Conservation (phyloP, 2,113 vertebrate species). For the Urocolius indicus region DNA sequence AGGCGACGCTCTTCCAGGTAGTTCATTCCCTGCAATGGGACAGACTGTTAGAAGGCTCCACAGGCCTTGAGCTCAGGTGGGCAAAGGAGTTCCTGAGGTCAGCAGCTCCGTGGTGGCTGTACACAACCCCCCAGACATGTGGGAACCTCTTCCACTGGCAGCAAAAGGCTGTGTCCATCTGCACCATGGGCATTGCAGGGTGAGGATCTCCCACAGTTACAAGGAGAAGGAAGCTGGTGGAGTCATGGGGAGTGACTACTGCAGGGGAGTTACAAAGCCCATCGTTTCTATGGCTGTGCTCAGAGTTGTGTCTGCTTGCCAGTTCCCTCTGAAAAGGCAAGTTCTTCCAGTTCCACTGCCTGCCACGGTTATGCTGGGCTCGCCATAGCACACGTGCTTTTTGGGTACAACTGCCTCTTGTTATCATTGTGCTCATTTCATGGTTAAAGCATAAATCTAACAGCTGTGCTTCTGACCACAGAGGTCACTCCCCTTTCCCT, state of each 20-base stretch:
- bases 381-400: not conserved
- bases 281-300: not conserved
- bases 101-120: not conserved
- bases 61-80: rapidly evolving
- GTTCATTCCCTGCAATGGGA: conserved; percentile 87
- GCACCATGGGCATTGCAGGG: not conserved
- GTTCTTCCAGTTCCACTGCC: not conserved
- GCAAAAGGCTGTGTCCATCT: not conserved
- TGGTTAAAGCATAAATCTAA: not conserved
- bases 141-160: not conserved
- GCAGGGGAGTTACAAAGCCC: too few species aligned
- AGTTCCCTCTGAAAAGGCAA: not conserved
- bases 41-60: not conserved
- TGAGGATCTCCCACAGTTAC: not conserved
- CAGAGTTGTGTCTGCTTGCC: not conserved
- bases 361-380: not conserved
- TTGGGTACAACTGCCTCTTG: not conserved
- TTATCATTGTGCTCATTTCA: not conserved
- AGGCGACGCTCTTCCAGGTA: conserved; percentile 93
- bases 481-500: not conserved
- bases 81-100: not conserved
- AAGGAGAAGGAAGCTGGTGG: not conserved
- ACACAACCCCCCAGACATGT: rapidly evolving
- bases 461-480: not conserved
- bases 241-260: too few species aligned